A percentile compares a stretch with the other conserved stretches of the same genome.
phyloP scores from a whole-genome alignment of 2,888 invertebrate genomes.

The Epistrophella euchroma region DNA sequence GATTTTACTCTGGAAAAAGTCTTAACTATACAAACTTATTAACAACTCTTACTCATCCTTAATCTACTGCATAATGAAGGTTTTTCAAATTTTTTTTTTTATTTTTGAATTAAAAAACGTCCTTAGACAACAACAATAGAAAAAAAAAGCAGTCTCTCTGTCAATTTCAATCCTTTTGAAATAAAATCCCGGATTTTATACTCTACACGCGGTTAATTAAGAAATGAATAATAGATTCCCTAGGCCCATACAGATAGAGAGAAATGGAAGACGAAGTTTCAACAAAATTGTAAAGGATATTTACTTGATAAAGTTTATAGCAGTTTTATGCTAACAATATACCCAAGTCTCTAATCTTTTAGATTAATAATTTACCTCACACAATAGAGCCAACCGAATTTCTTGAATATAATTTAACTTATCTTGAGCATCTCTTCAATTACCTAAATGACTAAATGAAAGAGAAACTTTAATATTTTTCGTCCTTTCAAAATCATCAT shows the following conservation, averaged over 20 bases:
- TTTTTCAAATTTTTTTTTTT: neutral
- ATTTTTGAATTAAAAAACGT: neutral
- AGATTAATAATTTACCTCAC: neutral
- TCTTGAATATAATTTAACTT: neutral
- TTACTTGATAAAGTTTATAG: neutral
- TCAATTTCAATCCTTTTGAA: neutral
- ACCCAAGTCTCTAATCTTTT: neutral
- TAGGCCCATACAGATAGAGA: neutral
- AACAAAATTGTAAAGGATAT: neutral
- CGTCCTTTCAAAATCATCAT: neutral
- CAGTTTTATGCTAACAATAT: neutral
- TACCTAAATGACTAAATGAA: conserved; percentile 8
- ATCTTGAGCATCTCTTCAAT: neutral
- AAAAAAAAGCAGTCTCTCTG: neutral
- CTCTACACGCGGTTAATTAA: neutral
- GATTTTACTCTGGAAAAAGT: neutral
- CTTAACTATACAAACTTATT: conserved; percentile 1
- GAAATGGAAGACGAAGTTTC: neutral
- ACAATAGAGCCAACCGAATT: neutral
- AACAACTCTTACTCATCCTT: neutral
- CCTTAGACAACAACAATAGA: neutral
- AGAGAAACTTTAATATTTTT: neutral
- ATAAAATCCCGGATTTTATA: neutral
- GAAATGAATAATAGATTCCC: neutral
- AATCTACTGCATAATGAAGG: neutral